Evolutionary conservation across 2,113 vertebrate species (phyloP).

Genomic region (Ageneiosus marmoratus): DNA sequence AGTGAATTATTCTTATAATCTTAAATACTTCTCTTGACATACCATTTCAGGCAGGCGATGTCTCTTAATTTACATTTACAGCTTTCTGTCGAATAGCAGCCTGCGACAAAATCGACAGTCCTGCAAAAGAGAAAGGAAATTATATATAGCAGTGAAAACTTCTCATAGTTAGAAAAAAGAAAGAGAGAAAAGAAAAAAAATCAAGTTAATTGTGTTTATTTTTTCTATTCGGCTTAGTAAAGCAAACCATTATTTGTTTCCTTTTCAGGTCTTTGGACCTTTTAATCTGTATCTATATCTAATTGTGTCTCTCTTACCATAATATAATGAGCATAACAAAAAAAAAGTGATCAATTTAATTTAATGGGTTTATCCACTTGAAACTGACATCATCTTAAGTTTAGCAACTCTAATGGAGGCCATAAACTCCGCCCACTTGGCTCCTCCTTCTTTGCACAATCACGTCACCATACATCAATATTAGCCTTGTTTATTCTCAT

Average conservation of each 20-base stretch:
- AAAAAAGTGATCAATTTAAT: background rate
- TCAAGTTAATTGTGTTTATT: background rate
- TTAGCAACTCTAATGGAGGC: background rate
- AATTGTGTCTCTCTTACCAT: background rate
- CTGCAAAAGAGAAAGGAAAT: conserved; percentile 66
- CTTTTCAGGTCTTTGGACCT: background rate
- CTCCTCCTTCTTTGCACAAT: background rate
- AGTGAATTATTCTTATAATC: background rate
- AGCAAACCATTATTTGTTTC: background rate
- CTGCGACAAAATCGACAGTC: conserved; percentile 91
- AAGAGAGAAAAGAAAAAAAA: background rate
- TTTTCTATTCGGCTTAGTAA: background rate
- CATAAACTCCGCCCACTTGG: background rate
- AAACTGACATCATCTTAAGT: background rate
- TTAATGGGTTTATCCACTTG: background rate
- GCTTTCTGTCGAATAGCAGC: conserved; percentile 91
- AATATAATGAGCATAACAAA: background rate
- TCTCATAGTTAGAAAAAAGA: too few species aligned
- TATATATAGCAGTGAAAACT: background rate
- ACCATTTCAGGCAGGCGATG: conserved; percentile 95
- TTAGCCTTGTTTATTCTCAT: too few species aligned
- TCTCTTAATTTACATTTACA: conserved; percentile 95
- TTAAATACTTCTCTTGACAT: conserved; percentile 58
- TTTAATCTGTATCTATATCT: background rate
- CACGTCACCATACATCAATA: background rate